Conservation (phyloP, 2,113 vertebrate species). For the Bujurquina vittata region DNA sequence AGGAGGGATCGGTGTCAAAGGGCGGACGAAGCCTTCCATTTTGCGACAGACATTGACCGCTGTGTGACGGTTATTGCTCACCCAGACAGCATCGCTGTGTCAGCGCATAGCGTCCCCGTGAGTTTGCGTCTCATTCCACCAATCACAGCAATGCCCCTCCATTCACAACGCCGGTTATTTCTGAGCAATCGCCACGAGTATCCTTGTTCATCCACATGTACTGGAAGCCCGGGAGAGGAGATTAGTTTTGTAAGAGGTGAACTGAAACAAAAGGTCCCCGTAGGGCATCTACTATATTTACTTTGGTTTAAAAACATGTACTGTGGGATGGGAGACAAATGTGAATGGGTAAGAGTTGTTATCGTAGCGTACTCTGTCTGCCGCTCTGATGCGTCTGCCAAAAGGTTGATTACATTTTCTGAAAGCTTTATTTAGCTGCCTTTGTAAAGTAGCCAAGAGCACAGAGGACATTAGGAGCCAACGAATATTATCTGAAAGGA, state of each 20-base stretch:
- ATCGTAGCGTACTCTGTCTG: constrained; percentile 1
- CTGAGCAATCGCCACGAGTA: constrained; percentile 53
- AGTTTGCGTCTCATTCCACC: constrained; percentile 40
- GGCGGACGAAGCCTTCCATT: constrained; percentile 86
- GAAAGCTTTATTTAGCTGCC: constrained; percentile 25
- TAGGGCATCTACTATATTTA: constrained; percentile 2
- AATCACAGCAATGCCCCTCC: constrained; percentile 39
- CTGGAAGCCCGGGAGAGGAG: constrained; percentile 4
- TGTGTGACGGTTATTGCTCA: constrained; percentile 88
- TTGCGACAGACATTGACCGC: constrained; percentile 84
- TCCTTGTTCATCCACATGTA: constrained; percentile 34
- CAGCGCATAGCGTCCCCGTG: constrained; percentile 88
- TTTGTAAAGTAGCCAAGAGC: constrained; percentile 8
- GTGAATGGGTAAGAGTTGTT: constrained; percentile 12
- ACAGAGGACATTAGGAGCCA: not conserved
- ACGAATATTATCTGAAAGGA: not conserved
- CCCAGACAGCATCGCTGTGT: constrained; percentile 93
- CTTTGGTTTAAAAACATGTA: constrained; percentile 22
- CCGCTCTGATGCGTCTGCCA: constrained; percentile 10
- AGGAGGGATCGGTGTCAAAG: constrained; percentile 88
- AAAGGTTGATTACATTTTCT: constrained; percentile 37
- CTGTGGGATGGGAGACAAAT: constrained; percentile 2
- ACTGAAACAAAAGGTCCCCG: constrained; percentile 1
- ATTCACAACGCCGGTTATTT: constrained; percentile 27
- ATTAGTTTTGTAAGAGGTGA: constrained; percentile 32